Evolutionary conservation across 1,140 invertebrate genomes (phyloP).

Genomic region (Metopolophium dirhodum): DNA sequence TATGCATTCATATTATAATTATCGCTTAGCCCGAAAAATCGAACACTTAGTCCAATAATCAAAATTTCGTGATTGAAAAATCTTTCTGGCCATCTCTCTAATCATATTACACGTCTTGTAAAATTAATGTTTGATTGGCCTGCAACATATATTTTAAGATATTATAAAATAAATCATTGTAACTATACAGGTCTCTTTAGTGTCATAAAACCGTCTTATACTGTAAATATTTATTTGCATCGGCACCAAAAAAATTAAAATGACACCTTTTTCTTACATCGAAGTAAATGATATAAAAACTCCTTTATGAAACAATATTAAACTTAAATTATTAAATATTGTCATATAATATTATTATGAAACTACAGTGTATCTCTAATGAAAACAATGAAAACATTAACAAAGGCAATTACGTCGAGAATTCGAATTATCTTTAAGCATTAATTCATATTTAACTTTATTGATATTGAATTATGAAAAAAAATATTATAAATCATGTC

Average conservation of each 20-base stretch:
- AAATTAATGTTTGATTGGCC: not conserved
- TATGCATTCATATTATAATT: too few relatives aligned
- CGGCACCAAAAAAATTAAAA: not conserved
- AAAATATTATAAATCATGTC: not conserved
- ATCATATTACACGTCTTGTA: not conserved
- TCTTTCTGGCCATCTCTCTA: not conserved
- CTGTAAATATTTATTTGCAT: not conserved
- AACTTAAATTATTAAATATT: not conserved
- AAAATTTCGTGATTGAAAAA: not conserved
- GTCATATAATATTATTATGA: not conserved
- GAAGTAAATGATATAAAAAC: not conserved
- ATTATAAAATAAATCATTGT: not conserved
- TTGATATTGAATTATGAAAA: not conserved
- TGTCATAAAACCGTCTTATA: not conserved
- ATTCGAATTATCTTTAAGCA: not conserved
- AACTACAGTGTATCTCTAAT: not conserved
- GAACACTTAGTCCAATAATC: accelerated
- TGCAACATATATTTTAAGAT: not conserved
- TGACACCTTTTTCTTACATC: not conserved
- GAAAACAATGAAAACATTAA: too few relatives aligned
- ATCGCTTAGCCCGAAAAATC: not conserved
- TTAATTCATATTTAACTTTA: not conserved
- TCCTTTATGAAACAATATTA: not conserved
- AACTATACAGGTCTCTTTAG: not conserved
- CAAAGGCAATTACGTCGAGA: not conserved